phyloP scores from a whole-genome alignment of 2,113 vertebrate species.

The Malurus cyaneus region DNA sequence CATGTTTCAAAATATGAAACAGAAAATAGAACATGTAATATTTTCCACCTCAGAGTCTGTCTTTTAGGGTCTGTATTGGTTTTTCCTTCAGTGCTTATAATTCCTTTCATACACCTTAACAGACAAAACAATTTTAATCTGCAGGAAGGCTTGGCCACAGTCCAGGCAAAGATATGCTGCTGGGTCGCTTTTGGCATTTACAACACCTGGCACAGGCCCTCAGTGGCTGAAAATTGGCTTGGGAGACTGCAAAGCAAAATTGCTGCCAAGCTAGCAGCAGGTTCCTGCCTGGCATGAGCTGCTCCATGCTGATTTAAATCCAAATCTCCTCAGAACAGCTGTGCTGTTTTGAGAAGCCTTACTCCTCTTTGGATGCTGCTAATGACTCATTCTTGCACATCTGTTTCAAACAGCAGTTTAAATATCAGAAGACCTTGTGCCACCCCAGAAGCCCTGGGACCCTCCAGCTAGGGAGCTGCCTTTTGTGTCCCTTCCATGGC shows the following conservation, averaged over 20 bases:
- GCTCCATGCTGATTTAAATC: neutral
- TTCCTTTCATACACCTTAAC: neutral
- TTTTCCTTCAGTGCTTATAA: neutral
- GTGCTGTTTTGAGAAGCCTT: neutral
- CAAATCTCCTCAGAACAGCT: neutral
- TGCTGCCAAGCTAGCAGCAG: neutral
- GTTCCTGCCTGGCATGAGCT: neutral
- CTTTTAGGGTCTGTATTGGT: neutral
- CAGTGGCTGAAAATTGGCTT: neutral
- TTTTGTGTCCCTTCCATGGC: neutral
- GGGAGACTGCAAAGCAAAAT: neutral
- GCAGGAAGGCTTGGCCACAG: neutral
- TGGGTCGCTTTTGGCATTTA: neutral
- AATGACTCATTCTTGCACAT: accelerated
- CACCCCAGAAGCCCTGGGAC: neutral
- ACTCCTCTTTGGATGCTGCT: neutral
- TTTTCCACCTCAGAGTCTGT: neutral
- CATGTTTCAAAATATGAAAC: slow-evolving; percentile 11
- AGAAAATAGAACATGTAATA: neutral
- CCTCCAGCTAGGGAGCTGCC: too few relatives aligned
- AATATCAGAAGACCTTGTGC: neutral
- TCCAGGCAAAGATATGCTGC: neutral
- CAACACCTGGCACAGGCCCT: neutral
- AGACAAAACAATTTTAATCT: neutral
- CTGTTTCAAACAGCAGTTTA: neutral